Evolutionary conservation across 2,888 invertebrate genomes (phyloP), one percentile per base, ranked within the genome.

Genomic region (Xanthorhoe spadicearia): DNA sequence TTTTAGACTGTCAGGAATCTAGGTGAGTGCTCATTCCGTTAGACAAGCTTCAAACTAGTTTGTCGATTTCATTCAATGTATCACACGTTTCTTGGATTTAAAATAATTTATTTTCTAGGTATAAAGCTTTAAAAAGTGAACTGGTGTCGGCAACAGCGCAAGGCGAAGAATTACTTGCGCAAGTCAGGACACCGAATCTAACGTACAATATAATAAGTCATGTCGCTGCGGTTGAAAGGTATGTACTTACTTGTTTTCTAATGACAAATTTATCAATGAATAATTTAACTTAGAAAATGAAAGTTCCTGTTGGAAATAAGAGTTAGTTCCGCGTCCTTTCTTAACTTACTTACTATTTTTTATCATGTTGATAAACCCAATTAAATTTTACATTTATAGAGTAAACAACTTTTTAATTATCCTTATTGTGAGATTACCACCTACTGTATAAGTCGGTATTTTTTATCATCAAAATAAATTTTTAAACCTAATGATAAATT

Each of bases 141-240:
- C 96, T 99, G 76, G 92, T 96, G 75, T 95, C 96, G 73, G 97
- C 98, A 51, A 97, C 97, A 13, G 95, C 96, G 83, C 97, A 98
- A 85, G 99, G 99, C 58, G 97, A 98, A 88, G 95, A 96, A 69
- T 93, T 99, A 76, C 94, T 99, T 76, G 94, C 95, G 75, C 95
- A 95, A 88, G 96, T 97, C 76, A 94, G 96, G 81, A 95, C 94
- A 88, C 95, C 95, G 83, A 94, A 94, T 80, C 94, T 94, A 73
- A 95, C 95, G 70, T 95, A 96, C 80, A 95, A 95, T 88, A 94
- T 94, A 77, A 95, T 96, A 66, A 96, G 97, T 81, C 98, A 98
- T 92, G 97, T 98, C 71, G 96, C 98, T 75, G 96, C 98, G 68
- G 96, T 99, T 73, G 98, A 99, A 93, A 96, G 97, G 97, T 98